These are phyloP conservation scores for Platyrinchus mystaceus DNA, from an alignment of 2,797 vertebrate genomes.

Conservation along the genomic window DNA sequence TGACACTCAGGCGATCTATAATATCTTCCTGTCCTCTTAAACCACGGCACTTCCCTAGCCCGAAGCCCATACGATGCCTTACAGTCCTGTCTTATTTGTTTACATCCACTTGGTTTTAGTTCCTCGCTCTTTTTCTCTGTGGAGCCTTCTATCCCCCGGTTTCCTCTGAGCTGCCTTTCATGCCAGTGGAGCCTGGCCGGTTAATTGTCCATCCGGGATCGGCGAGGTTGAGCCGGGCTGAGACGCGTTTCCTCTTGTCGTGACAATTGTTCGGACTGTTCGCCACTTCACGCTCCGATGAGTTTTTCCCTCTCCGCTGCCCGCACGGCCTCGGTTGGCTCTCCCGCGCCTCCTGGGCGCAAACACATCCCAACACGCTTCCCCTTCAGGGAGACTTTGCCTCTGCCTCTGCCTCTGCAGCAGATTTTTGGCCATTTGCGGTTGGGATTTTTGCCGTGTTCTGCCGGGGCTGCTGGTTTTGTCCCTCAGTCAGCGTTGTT, in stretches of 20 bases:
- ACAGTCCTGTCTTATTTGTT: not conserved
- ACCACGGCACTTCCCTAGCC: not conserved
- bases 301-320: not conserved
- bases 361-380: not conserved
- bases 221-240: not conserved
- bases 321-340: not conserved
- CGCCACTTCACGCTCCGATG: not conserved
- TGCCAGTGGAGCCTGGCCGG: not conserved
- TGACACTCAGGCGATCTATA: not conserved
- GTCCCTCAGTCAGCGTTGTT: not conserved
- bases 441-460: not conserved
- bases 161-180: not conserved
- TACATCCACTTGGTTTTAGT: not conserved
- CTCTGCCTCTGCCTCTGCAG: not conserved
- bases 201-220: not conserved
- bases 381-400: not conserved
- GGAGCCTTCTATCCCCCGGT: not conserved
- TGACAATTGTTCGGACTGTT: not conserved
- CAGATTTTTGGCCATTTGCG: not conserved
- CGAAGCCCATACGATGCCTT: not conserved
- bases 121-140: not conserved
- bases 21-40: not conserved
- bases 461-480: not conserved
- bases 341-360: not conserved
- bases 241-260: not conserved